Evolutionary conservation across 2,797 vertebrate species (phyloP).

Genomic region (Hippoglossus hippoglossus): DNA sequence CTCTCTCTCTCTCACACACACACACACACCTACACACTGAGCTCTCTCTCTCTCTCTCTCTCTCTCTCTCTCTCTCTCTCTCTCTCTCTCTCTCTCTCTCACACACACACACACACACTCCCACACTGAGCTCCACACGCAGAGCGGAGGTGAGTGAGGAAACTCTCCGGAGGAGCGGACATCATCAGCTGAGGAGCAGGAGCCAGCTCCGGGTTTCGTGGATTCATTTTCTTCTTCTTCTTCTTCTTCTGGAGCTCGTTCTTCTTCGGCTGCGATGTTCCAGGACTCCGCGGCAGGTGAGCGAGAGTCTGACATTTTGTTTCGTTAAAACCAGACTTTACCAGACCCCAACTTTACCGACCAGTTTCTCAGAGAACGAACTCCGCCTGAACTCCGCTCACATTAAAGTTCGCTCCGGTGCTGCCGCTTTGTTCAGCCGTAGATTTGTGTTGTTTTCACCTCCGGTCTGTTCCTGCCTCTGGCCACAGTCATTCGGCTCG

Average conservation of each 20-base stretch:
- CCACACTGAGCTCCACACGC: conserved; percentile 49
- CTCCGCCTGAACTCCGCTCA: background rate
- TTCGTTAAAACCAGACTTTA: background rate
- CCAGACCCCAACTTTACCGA: too few species aligned
- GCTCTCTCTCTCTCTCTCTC: too few species aligned
- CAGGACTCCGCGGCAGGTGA: conserved; percentile 55
- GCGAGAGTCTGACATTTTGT: conserved; percentile 9
- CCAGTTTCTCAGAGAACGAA: background rate
- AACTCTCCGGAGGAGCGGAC: background rate
- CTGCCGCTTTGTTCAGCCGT: too few species aligned
- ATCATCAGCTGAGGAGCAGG: background rate
- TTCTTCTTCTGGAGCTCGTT: conserved; percentile 1
- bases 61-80: too few species aligned
- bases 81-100: background rate
- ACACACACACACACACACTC: background rate
- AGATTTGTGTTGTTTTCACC: too few species aligned
- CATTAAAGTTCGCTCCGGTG: background rate
- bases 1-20: too few species aligned
- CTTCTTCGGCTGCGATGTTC: conserved; percentile 58
- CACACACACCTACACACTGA: too few species aligned
- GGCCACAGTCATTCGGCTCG: background rate
- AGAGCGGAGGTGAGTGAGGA: conserved; percentile 9
- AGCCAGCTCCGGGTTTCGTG: conserved; percentile 12
- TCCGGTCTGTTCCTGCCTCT: background rate
- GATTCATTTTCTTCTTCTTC: conserved; percentile 35